Conservation (phyloP, 2,113 vertebrate genomes). For the Callospermophilus lateralis region DNA sequence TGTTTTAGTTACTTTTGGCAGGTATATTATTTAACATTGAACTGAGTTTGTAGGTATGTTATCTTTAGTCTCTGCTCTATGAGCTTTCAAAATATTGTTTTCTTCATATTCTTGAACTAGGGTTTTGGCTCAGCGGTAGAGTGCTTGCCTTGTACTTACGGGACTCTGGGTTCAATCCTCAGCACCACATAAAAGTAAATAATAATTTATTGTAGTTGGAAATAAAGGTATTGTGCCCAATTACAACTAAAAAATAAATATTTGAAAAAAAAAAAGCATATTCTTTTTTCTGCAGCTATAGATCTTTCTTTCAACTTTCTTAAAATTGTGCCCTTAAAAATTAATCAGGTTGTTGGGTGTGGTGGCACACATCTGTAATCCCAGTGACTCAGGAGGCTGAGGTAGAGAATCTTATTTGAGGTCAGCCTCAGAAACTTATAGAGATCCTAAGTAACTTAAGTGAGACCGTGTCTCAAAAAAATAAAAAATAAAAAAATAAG, state of each 20-base stretch:
- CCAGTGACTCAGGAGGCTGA: neutral
- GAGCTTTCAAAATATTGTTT: conserved; percentile 35
- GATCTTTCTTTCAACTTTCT: conserved; percentile 40
- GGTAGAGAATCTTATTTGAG: neutral
- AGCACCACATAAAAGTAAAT: too few species aligned
- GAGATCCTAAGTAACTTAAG: neutral
- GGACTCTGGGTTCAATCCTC: too few species aligned
- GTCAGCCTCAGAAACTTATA: neutral
- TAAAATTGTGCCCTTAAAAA: conserved; percentile 28
- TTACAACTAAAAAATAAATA: too few species aligned
- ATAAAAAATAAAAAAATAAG: neutral
- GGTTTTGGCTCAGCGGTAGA: too few species aligned
- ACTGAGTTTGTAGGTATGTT: conserved; percentile 24
- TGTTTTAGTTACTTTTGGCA: conserved; percentile 29
- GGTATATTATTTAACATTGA: neutral
- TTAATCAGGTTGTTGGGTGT: neutral
- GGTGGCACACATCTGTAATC: neutral
- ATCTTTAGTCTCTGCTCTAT: neutral
- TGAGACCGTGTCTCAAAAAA: neutral
- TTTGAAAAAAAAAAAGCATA: neutral
- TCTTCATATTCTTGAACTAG: neutral
- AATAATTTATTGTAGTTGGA: too few species aligned
- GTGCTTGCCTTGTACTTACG: too few species aligned
- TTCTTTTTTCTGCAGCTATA: neutral
- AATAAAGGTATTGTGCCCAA: too few species aligned